phyloP scores from a whole-genome alignment of 2,113 vertebrate species.

The Zosterops lateralis region DNA sequence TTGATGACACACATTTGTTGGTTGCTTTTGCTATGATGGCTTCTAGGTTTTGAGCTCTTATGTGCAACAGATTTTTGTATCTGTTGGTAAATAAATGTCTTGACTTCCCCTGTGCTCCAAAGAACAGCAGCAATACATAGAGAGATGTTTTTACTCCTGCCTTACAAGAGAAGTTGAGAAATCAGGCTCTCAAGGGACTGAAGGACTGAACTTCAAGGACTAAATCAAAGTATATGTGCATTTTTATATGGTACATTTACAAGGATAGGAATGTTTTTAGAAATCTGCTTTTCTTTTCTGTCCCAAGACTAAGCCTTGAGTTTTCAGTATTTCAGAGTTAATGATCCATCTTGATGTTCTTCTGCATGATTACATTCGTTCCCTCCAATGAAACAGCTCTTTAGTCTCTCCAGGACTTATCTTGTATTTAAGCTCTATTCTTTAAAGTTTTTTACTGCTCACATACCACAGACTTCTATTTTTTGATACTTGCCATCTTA shows the following conservation, averaged over 20 bases:
- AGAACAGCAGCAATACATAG: neutral
- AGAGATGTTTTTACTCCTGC: neutral
- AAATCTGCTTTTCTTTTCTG: neutral
- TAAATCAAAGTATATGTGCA: neutral
- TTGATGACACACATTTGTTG: fast-evolving
- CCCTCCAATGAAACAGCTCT: neutral
- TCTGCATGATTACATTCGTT: neutral
- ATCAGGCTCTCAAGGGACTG: neutral
- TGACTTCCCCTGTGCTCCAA: neutral
- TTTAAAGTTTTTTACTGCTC: neutral
- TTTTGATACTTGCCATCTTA: neutral
- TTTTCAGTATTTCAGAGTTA: neutral
- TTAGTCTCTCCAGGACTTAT: neutral
- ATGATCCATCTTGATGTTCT: neutral
- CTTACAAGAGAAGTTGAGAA: neutral
- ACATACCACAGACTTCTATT: neutral
- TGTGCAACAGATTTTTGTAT: neutral
- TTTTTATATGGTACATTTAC: neutral
- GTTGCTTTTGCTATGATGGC: neutral
- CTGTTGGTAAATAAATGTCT: neutral
- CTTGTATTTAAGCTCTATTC: neutral
- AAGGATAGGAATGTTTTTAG: neutral
- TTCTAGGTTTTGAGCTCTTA: neutral
- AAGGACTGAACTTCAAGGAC: neutral
- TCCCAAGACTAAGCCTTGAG: neutral